Conservation (phyloP, 1,140 invertebrate genomes). For the Myzus persicae region DNA sequence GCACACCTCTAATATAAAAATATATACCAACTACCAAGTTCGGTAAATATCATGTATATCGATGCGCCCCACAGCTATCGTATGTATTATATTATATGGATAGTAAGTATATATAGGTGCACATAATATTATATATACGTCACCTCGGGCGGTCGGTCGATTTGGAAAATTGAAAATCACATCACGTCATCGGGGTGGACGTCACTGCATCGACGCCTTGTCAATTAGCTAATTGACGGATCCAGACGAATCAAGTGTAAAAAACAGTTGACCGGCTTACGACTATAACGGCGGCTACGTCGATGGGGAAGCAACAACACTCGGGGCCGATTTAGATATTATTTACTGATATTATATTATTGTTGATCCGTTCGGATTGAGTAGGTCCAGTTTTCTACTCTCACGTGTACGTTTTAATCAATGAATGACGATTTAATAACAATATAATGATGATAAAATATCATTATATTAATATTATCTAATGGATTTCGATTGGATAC, state of each 20-base stretch:
- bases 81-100: background rate
- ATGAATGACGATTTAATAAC: background rate
- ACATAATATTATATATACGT: background rate
- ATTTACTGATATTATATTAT: background rate
- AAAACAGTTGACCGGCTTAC: background rate
- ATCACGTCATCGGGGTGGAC: background rate
- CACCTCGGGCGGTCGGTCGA: background rate
- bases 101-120: background rate
- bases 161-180: constrained; percentile 38
- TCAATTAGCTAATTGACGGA: constrained; percentile 36
- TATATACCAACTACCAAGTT: background rate
- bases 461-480: background rate
- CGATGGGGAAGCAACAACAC: too few species aligned
- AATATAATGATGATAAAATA: background rate
- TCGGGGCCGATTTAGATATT: background rate
- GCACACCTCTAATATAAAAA: background rate
- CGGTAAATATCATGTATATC: background rate
- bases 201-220: background rate
- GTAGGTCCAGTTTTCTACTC: background rate
- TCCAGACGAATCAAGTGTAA: background rate
- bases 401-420: background rate
- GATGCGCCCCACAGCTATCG: background rate
- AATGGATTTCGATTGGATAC: background rate
- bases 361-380: background rate
- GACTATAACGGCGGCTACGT: too few species aligned